Percentiles rank a stretch among this genome's conserved stretches.
phyloP scores from a whole-genome alignment of 2,797 vertebrate genomes.

The Pachyuromys duprasi region DNA sequence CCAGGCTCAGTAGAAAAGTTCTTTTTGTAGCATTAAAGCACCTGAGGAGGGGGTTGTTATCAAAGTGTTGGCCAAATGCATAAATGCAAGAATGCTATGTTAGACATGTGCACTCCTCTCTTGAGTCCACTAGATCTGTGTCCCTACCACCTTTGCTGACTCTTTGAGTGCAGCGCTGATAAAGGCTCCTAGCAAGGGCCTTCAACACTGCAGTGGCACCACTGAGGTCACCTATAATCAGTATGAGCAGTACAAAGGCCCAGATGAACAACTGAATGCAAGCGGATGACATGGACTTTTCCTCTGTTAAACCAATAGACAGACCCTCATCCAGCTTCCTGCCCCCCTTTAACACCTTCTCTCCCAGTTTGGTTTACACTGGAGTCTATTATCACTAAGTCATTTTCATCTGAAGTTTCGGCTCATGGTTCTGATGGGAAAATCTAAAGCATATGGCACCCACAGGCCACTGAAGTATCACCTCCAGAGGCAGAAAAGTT shows the following conservation, averaged over 20 bases:
- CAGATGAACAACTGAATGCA: neutral
- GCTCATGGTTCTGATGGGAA: neutral
- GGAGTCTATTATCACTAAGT: neutral
- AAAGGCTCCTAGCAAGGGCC: neutral
- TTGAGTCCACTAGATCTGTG: neutral
- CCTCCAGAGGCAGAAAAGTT: neutral
- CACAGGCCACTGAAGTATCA: neutral
- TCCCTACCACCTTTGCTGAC: neutral
- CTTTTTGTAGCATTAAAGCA: neutral
- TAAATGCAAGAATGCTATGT: neutral
- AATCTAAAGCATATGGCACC: neutral
- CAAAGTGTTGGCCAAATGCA: neutral
- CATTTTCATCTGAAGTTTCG: neutral
- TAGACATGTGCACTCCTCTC: accelerated
- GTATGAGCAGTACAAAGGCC: neutral
- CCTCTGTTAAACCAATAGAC: neutral
- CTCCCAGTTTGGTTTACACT: neutral
- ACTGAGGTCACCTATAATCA: neutral
- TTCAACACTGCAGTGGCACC: neutral
- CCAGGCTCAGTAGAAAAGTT: neutral
- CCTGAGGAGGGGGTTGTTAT: neutral
- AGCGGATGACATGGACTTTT: neutral
- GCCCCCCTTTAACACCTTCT: neutral
- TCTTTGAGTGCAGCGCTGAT: neutral
- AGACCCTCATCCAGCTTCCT: neutral